A percentile compares a stretch with the other conserved stretches of the same genome.
phyloP scores from a whole-genome alignment of 2,888 invertebrate genomes.

The Branchipolynoe longqiensis region DNA sequence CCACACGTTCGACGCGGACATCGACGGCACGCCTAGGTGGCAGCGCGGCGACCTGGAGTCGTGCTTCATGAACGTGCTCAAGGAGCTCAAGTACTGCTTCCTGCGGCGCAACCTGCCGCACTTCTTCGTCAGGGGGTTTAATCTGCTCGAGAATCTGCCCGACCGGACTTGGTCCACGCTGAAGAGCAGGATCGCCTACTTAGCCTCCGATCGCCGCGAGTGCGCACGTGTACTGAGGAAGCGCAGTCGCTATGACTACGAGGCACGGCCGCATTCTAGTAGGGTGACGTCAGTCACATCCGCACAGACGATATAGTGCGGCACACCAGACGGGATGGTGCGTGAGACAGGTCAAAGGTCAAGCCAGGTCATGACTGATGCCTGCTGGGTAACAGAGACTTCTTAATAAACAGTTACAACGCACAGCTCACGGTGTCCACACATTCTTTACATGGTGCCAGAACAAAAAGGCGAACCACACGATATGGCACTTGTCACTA shows the following conservation, averaged over 20 bases:
- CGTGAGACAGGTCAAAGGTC: too few relatives aligned
- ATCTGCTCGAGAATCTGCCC: conserved; percentile 70
- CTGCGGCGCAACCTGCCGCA: conserved; percentile 71
- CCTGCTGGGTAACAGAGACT: too few relatives aligned
- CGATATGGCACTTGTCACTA: too few relatives aligned
- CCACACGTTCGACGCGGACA: conserved; percentile 74
- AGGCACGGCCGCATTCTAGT: too few relatives aligned
- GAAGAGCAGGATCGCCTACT: conserved; percentile 39
- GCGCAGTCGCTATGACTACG: conserved; percentile 27
- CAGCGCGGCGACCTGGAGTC: conserved; percentile 72
- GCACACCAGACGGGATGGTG: too few relatives aligned
- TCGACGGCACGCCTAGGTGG: conserved; percentile 76
- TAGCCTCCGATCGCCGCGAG: conserved; percentile 57
- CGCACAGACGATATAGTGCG: conserved; percentile 14
- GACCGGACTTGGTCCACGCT: conserved; percentile 43
- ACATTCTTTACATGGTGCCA: too few relatives aligned
- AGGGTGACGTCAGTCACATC: conserved; percentile 9
- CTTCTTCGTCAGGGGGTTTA: conserved; percentile 73
- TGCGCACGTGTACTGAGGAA: conserved; percentile 60
- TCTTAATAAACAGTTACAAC: too few relatives aligned
- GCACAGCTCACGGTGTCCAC: too few relatives aligned
- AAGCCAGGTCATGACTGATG: too few relatives aligned
- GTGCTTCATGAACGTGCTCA: conserved; percentile 72
- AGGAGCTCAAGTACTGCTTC: conserved; percentile 70
- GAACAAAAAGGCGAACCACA: neutral